phyloP scores from a whole-genome alignment of 2,113 vertebrate genomes.

The Montifringilla adamsi region DNA sequence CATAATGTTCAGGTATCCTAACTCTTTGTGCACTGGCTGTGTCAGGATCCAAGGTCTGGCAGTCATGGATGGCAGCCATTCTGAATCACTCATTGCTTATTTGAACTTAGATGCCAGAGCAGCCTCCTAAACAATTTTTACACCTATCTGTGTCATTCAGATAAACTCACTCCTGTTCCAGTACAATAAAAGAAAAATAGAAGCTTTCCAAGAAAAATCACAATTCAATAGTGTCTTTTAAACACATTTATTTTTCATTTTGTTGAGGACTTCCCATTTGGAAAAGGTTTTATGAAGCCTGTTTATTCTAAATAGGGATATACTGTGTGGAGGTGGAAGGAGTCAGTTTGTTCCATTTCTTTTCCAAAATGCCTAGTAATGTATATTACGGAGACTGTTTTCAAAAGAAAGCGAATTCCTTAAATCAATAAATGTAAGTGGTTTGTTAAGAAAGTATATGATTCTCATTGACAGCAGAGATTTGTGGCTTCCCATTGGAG shows the following conservation, averaged over 20 bases:
- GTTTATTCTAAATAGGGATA: conserved; percentile 1
- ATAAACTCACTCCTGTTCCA: conserved; percentile 44
- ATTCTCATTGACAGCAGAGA: neutral
- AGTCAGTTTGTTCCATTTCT: neutral
- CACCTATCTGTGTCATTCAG: conserved; percentile 23
- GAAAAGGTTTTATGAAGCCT: conserved; percentile 17
- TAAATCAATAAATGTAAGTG: conserved; percentile 6
- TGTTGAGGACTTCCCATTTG: conserved; percentile 9
- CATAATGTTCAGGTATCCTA: neutral
- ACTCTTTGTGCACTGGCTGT: neutral
- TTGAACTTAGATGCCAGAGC: conserved; percentile 15
- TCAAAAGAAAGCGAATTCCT: conserved; percentile 39
- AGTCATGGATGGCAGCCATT: neutral
- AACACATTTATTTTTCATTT: conserved; percentile 8
- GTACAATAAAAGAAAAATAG: neutral
- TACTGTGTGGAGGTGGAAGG: neutral
- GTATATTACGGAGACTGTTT: neutral
- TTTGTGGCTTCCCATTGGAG: neutral
- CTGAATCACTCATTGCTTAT: neutral
- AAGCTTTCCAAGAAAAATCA: conserved; percentile 45
- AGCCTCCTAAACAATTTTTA: conserved; percentile 16
- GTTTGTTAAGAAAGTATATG: conserved; percentile 24
- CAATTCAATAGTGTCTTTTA: conserved; percentile 2
- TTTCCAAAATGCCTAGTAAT: neutral
- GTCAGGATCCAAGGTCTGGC: neutral